Evolutionary conservation across 2,797 vertebrate species (phyloP).

Genomic region (Rhinatrema bivittatum): DNA sequence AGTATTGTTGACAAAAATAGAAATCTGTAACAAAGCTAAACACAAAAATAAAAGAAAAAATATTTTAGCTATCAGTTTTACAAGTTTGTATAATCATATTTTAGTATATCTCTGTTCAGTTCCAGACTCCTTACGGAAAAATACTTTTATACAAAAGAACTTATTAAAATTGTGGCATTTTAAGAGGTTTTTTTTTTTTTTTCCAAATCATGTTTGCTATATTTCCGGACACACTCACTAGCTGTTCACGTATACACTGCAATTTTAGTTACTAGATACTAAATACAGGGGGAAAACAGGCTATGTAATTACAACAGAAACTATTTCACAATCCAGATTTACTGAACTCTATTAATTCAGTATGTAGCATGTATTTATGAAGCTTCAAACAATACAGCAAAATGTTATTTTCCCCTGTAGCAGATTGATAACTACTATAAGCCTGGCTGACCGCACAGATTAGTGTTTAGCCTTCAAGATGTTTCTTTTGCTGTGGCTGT

Average conservation of each 20-base stretch:
- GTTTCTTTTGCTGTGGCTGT: constrained; percentile 57
- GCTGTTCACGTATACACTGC: constrained; percentile 21
- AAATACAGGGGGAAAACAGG: constrained; percentile 26
- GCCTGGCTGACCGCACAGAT: constrained; percentile 23
- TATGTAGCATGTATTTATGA: constrained; percentile 41
- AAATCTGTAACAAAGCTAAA: constrained; percentile 75
- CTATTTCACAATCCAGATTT: constrained; percentile 27
- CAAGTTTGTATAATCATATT: constrained; percentile 52
- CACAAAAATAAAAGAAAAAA: constrained; percentile 65
- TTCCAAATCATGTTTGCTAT: constrained; percentile 33
- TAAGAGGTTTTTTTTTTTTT: too few relatives aligned
- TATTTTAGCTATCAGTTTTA: constrained; percentile 61
- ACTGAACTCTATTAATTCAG: constrained; percentile 32
- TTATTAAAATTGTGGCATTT: constrained; percentile 44
- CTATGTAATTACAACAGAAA: constrained; percentile 33
- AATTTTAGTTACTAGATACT: constrained; percentile 17
- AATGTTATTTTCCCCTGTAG: constrained; percentile 38
- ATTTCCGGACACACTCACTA: constrained; percentile 4
- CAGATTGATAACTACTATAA: constrained; percentile 9
- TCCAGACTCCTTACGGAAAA: constrained; percentile 65
- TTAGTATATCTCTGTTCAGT: constrained; percentile 53
- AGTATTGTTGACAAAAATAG: constrained; percentile 68
- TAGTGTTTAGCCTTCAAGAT: constrained; percentile 43
- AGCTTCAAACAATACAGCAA: constrained; percentile 43
- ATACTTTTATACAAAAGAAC: constrained; percentile 72